phyloP scores from a whole-genome alignment of 2,888 invertebrate genomes.

The Perizoma affinitatum region DNA sequence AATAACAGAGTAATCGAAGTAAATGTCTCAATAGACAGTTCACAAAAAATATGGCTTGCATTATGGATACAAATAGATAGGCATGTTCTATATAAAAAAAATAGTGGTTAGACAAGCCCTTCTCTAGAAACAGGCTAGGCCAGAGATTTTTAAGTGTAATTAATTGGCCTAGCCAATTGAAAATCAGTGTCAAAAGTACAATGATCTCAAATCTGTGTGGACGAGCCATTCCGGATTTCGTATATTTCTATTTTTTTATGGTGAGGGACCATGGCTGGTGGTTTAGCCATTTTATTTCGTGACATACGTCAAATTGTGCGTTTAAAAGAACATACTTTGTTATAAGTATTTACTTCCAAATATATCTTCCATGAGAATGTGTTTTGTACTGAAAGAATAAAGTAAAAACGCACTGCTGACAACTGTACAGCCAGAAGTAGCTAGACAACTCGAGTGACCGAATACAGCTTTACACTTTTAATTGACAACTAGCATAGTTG shows the following conservation, averaged over 20 bases:
- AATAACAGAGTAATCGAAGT: too few relatives aligned
- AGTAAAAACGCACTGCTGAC: too few relatives aligned
- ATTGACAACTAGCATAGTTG: too few relatives aligned
- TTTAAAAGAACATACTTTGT: conserved; percentile 16
- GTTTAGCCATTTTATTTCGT: conserved; percentile 29
- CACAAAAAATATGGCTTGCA: too few relatives aligned
- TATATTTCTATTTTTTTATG: conserved; percentile 30
- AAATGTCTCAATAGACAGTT: too few relatives aligned
- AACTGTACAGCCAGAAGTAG: too few relatives aligned
- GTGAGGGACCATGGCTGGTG: conserved; percentile 38
- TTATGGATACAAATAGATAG: too few relatives aligned
- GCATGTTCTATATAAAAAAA: too few relatives aligned
- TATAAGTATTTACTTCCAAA: conserved; percentile 20
- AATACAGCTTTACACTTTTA: background rate
- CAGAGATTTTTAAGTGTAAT: too few relatives aligned
- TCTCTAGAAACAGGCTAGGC: too few relatives aligned
- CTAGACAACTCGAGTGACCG: background rate
- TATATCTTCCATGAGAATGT: conserved; percentile 31
- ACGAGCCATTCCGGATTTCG: conserved; percentile 32
- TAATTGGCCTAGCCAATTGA: too few relatives aligned
- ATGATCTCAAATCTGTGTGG: conserved; percentile 24
- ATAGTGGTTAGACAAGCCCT: too few relatives aligned
- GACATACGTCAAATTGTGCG: conserved; percentile 25
- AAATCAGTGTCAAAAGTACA: conserved; percentile 1
- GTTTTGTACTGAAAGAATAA: background rate